phyloP scores from a whole-genome alignment of 2,797 vertebrate genomes.

The Naso thynnoides region DNA sequence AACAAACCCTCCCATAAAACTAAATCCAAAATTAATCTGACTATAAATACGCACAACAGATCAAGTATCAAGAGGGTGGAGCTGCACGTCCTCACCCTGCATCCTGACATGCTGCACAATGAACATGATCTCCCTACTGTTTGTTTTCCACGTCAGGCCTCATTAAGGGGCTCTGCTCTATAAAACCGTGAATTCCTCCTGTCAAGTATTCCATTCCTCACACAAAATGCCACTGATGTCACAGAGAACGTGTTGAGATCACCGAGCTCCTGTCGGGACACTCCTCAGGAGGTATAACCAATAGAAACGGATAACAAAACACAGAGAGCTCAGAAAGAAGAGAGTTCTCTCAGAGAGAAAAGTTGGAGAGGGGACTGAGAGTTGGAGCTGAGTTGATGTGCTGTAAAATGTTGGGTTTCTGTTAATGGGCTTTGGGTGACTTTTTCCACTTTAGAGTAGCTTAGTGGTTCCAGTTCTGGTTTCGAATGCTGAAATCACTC shows the following conservation, averaged over 20 bases:
- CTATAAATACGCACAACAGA: constrained; percentile 63
- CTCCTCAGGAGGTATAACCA: constrained; percentile 31
- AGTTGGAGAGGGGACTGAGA: constrained; percentile 26
- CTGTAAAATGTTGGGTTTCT: constrained; percentile 58
- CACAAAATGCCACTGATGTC: constrained; percentile 43
- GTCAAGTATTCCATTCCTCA: constrained; percentile 54
- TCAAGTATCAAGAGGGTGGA: constrained; percentile 42
- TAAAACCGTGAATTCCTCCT: constrained; percentile 42
- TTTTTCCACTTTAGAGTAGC: constrained; percentile 51
- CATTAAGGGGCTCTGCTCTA: constrained; percentile 38
- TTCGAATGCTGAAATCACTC: constrained; percentile 59
- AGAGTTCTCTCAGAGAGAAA: constrained; percentile 22
- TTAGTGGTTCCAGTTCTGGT: constrained; percentile 51
- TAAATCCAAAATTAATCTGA: constrained; percentile 53
- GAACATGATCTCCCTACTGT: constrained; percentile 37
- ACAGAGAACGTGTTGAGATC: constrained; percentile 43
- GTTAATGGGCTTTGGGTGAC: constrained; percentile 44
- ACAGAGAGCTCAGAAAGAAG: constrained; percentile 21
- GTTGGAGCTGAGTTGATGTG: constrained; percentile 32
- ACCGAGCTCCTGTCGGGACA: constrained; percentile 30
- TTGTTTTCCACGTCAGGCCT: constrained; percentile 54
- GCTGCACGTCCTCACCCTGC: constrained; percentile 38
- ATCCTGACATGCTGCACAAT: constrained; percentile 43
- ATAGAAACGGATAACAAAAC: constrained; percentile 57
- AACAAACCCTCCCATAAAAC: constrained; percentile 59